These are phyloP conservation scores for Lepus oiostolus DNA, from an alignment of 2,797 vertebrate genomes.

Conservation along the genomic window DNA sequence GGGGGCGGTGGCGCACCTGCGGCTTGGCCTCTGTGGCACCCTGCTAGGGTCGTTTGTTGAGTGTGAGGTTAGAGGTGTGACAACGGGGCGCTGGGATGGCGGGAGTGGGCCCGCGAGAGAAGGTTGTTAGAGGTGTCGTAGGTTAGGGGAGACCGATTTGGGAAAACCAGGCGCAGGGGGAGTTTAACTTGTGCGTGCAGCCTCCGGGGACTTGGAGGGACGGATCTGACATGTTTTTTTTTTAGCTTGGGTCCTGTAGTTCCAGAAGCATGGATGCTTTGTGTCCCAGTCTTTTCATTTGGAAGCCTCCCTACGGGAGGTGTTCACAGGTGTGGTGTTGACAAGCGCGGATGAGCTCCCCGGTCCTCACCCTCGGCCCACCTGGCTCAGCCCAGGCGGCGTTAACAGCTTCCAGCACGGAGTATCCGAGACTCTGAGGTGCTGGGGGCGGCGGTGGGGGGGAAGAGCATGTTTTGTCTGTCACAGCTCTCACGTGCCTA, in stretches of 20 bases:
- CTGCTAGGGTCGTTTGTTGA: conserved; percentile 10
- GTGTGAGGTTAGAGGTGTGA: conserved; percentile 9
- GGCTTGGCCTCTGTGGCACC: not conserved
- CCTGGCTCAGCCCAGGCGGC: not conserved
- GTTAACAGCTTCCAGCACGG: not conserved
- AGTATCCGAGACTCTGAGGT: not conserved
- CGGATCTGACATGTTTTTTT: not conserved
- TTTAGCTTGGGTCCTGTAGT: not conserved
- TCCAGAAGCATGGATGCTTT: conserved; percentile 38
- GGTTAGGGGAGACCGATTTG: not conserved
- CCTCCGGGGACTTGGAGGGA: not conserved
- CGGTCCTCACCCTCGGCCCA: accelerated
- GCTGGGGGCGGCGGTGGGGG: not conserved
- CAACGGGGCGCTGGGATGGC: not conserved
- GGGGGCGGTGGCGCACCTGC: not conserved
- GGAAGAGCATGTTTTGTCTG: not conserved
- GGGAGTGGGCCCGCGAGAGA: not conserved
- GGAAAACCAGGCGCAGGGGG: not conserved
- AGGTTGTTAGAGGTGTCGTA: not conserved
- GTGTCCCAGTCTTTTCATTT: not conserved
- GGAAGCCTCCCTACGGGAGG: not conserved
- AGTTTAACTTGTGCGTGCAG: conserved; percentile 22
- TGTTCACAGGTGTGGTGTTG: not conserved
- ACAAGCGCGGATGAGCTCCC: not conserved
- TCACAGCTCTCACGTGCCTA: not conserved